phyloP scores from a whole-genome alignment of 1,140 invertebrate species.

The Conus ventricosus region DNA sequence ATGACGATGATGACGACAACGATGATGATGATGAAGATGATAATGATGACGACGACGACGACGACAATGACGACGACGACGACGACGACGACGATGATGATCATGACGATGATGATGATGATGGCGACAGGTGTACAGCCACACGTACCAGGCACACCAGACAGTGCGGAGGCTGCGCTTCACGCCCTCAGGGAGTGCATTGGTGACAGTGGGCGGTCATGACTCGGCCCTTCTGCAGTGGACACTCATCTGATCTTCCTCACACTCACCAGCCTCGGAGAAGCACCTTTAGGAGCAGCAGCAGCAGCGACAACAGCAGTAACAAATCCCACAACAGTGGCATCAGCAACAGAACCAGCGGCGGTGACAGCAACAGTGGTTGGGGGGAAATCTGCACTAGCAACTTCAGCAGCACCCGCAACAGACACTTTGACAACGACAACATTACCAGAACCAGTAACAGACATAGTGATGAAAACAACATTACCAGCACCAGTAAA shows the following conservation, averaged over 20 bases:
- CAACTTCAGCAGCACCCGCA: no score
- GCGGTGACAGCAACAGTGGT: not conserved
- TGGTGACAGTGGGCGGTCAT: slow-evolving; percentile 53
- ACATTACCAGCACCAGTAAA: no score
- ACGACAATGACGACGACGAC: not conserved
- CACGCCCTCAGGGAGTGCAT: slow-evolving; percentile 39
- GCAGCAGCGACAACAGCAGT: not conserved
- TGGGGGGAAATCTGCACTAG: no score
- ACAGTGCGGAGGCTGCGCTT: slow-evolving; percentile 49
- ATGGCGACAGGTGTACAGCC: slow-evolving; percentile 51
- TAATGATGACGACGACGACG: not conserved
- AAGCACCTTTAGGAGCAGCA: not conserved
- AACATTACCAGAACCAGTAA: no score
- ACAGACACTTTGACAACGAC: no score
- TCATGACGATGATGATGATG: not conserved
- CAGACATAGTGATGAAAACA: no score
- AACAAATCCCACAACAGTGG: no score
- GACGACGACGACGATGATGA: not conserved
- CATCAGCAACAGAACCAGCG: not conserved
- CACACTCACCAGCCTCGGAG: no score
- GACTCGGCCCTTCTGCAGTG: slow-evolving; percentile 60
- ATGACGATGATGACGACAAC: not conserved
- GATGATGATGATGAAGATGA: not conserved
- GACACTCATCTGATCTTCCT: slow-evolving; percentile 50
- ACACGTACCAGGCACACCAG: slow-evolving; percentile 54